Evolutionary conservation across 2,113 vertebrate species (phyloP), one percentile per base, ranked within the genome.

Genomic region (Actenoides lindsayi): DNA sequence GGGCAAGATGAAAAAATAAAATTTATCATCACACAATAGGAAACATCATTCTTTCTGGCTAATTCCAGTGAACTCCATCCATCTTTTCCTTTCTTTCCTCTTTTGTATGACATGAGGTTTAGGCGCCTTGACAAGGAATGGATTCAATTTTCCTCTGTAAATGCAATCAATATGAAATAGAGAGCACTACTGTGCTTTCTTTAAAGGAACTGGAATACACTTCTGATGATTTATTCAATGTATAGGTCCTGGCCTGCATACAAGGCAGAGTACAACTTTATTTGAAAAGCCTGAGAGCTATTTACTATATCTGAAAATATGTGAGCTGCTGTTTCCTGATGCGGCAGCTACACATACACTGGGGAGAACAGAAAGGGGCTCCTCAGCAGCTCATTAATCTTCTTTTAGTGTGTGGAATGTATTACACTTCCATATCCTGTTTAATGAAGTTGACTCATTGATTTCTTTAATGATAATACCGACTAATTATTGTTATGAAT

Each of bases 161-260:
- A 79, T 79, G 83, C 68, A 97, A 95, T 93, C 96, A 94, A 93
- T 94, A 97, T 91, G 95, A 93, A 73, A 68, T 63, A 85, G 53
- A 70, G 56, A 82, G 25, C 70, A 78, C 74, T 93, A 77, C 28
- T 39, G 21, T 44, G 87, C 17, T 88, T 50, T 93, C 92, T 97
- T 94, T 88, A 96, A 85, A 87, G 93, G 74, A 67, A 53, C 21
- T 63, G 83, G 67, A 97, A 94, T 53, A 71, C 7, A 33, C 88
- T 96, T 97, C 94, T 95, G 80, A 95, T 96, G 81, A 97, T 96
- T 97, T 98, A 97, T 96, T 98, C 71, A 93, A 80, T 59, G 39
- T 92, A 82, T 73, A 92, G 70, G 53, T 54, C 33, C 73, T 59
- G 71, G 56, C 39, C 50, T 76, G 51, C 53, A 82, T 24, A 44